Evolutionary conservation across 2,113 vertebrate genomes (phyloP).

Genomic region (Blennius ocellaris): DNA sequence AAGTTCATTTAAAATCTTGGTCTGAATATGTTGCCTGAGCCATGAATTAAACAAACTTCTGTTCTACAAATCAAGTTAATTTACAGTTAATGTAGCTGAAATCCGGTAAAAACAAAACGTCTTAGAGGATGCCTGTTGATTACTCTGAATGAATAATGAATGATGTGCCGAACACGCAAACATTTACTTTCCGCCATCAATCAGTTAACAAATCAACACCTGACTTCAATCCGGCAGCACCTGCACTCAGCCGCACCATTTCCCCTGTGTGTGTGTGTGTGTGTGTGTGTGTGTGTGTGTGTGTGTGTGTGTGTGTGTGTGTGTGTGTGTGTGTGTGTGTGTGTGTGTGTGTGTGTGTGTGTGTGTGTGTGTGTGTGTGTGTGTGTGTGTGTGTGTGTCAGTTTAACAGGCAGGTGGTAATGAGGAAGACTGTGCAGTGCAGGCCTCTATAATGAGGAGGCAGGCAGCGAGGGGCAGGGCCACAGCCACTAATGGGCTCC

Average conservation of each 20-base stretch:
- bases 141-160: slow-evolving; percentile 1
- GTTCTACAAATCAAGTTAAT: not conserved
- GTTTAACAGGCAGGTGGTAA: slow-evolving; percentile 85
- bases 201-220: slow-evolving; percentile 66
- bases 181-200: slow-evolving; percentile 7
- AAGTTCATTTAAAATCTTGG: too few species aligned
- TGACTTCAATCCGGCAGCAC: slow-evolving; percentile 69
- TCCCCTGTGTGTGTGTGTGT: slow-evolving; percentile 24
- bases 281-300: slow-evolving; percentile 52
- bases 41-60: not conserved
- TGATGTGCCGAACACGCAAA: slow-evolving; percentile 15
- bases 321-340: slow-evolving; percentile 43
- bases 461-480: slow-evolving; percentile 70
- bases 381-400: slow-evolving; percentile 58
- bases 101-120: not conserved
- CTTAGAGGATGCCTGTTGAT: not conserved
- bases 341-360: slow-evolving; percentile 56
- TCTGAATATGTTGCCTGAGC: not conserved
- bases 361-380: slow-evolving; percentile 55
- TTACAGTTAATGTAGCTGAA: not conserved
- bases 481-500: slow-evolving; percentile 75
- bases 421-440: slow-evolving; percentile 72
- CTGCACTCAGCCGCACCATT: slow-evolving; percentile 50
- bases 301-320: slow-evolving; percentile 54
- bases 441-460: slow-evolving; percentile 80